A percentile compares a stretch with the other conserved stretches of the same genome.
phyloP scores from a whole-genome alignment of 2,888 invertebrate species.

The Drosophila colorata region DNA sequence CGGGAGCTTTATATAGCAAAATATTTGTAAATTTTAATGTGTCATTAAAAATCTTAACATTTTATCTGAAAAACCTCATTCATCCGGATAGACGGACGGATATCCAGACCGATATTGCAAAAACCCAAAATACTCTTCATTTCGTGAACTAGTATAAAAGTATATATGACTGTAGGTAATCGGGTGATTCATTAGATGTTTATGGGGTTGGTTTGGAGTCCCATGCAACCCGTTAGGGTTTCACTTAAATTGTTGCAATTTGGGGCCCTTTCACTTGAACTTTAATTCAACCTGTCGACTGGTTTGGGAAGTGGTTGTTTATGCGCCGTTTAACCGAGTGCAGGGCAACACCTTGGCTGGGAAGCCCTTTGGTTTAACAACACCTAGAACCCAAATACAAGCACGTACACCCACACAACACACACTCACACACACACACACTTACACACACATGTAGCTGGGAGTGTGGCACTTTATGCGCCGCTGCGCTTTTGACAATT shows the following conservation, averaged over 20 bases:
- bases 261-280: slow-evolving; percentile 5
- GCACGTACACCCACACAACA: slow-evolving; percentile 16
- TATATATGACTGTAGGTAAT: too few species aligned
- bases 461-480: slow-evolving; percentile 77
- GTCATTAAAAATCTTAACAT: too few species aligned
- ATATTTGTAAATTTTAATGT: too few species aligned
- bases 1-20: too few species aligned
- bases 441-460: slow-evolving; percentile 37
- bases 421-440: slow-evolving; percentile 28
- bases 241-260: slow-evolving; percentile 57
- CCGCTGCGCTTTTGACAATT: slow-evolving; percentile 72
- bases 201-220: not conserved
- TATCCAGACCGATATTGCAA: too few species aligned
- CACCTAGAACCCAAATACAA: slow-evolving; percentile 32
- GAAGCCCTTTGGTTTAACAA: slow-evolving; percentile 45
- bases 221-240: slow-evolving; percentile 13
- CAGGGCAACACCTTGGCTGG: slow-evolving; percentile 49
- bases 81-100: too few species aligned
- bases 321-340: slow-evolving; percentile 54
- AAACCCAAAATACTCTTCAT: too few species aligned
- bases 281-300: not conserved
- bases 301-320: slow-evolving; percentile 27
- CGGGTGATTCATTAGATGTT: too few species aligned
- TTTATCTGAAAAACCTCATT: too few species aligned
- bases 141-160: too few species aligned